These are phyloP conservation scores for Chelmon rostratus DNA, from an alignment of 2,797 vertebrate species.

Conservation along the genomic window DNA sequence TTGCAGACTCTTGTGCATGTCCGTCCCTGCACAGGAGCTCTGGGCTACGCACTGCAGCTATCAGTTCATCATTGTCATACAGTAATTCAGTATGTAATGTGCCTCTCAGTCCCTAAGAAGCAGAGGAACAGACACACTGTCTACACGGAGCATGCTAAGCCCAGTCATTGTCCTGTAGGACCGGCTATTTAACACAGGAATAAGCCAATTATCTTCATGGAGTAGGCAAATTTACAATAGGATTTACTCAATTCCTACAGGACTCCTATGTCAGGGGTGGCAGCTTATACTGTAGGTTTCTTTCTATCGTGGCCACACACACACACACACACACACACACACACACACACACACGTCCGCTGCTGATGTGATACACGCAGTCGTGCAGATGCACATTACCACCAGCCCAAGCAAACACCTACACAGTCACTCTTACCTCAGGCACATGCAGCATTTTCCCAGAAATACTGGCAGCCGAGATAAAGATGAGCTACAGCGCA, in stretches of 20 bases:
- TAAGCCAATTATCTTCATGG: conserved; percentile 86
- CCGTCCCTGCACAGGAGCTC: conserved; percentile 46
- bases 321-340: conserved; percentile 24
- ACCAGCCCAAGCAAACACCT: conserved; percentile 61
- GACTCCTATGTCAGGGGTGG: conserved; percentile 77
- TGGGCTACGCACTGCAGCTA: conserved; percentile 60
- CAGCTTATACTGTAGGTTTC: conserved; percentile 71
- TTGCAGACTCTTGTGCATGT: conserved; percentile 41
- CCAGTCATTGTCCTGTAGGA: conserved; percentile 81
- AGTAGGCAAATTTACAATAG: conserved; percentile 83
- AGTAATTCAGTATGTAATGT: conserved; percentile 84
- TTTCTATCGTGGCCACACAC: conserved; percentile 51
- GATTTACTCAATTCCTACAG: conserved; percentile 79
- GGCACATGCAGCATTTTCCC: conserved; percentile 28
- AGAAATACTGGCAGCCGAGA: conserved; percentile 34
- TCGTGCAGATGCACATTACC: conserved; percentile 58
- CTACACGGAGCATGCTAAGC: conserved; percentile 73
- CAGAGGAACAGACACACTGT: conserved; percentile 77
- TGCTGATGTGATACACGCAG: conserved; percentile 39
- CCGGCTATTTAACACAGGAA: conserved; percentile 83
- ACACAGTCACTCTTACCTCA: conserved; percentile 54
- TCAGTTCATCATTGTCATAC: conserved; percentile 83
- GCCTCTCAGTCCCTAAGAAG: conserved; percentile 74
- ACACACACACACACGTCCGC: conserved; percentile 7
- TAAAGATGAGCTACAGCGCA: conserved; percentile 46